Percentiles rank a stretch among this genome's conserved stretches.
phyloP scores from a whole-genome alignment of 2,113 vertebrate species.

The Nyctereutes procyonoides region DNA sequence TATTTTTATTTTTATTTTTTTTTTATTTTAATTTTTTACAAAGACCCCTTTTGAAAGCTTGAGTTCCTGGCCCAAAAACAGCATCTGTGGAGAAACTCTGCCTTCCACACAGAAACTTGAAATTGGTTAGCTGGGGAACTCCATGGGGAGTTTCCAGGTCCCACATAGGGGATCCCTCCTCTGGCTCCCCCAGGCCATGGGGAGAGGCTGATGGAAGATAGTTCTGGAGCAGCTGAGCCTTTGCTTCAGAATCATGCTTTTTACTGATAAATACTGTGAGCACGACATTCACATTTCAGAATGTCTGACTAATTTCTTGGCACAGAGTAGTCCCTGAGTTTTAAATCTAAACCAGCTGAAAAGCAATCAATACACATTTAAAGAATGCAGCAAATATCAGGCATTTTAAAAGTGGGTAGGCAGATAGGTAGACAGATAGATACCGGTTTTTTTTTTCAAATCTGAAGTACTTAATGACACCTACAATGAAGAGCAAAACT shows the following conservation, averaged over 20 bases:
- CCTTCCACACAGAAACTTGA: slow-evolving; percentile 44
- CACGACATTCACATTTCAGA: slow-evolving; percentile 63
- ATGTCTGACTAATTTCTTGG: slow-evolving; percentile 74
- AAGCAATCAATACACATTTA: slow-evolving; percentile 34
- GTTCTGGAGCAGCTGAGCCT: neutral
- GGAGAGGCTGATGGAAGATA: neutral
- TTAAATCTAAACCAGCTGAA: slow-evolving; percentile 67
- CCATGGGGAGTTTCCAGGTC: neutral
- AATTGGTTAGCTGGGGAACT: neutral
- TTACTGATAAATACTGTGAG: slow-evolving; percentile 72
- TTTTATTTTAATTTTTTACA: neutral
- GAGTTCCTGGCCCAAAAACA: slow-evolving; percentile 31
- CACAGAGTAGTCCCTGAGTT: slow-evolving; percentile 37
- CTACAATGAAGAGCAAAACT: neutral
- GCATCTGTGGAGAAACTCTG: neutral
- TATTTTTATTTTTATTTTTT: neutral
- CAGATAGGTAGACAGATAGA: too few relatives aligned
- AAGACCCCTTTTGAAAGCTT: slow-evolving; percentile 25
- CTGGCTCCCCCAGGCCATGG: neutral
- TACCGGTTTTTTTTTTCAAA: neutral
- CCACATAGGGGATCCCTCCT: neutral
- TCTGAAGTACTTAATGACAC: neutral
- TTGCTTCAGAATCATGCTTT: slow-evolving; percentile 51
- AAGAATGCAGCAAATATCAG: neutral
- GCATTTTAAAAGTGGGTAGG: neutral